Conservation (phyloP, 1,140 invertebrate species). For the Lanistes nyassanus region DNA sequence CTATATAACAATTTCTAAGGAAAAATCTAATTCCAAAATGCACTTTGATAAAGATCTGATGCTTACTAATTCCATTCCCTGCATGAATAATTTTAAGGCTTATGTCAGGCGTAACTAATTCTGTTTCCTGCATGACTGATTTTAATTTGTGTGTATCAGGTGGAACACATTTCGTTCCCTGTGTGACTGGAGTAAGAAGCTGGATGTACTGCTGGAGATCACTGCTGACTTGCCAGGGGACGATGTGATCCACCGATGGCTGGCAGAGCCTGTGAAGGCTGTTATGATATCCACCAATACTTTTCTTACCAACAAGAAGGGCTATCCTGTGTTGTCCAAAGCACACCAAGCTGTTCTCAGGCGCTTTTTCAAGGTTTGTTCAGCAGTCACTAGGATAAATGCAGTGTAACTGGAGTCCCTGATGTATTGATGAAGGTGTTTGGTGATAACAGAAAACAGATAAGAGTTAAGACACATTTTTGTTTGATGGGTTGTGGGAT, state of each 20-base stretch:
- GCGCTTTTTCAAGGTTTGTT: constrained; percentile 59
- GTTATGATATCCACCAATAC: constrained; percentile 84
- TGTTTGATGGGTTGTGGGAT: too few species aligned
- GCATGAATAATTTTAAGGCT: too few species aligned
- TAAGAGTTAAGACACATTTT: too few species aligned
- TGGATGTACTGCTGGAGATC: constrained; percentile 78
- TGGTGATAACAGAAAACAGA: too few species aligned
- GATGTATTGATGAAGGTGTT: too few species aligned
- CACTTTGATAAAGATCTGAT: too few species aligned
- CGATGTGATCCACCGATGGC: constrained; percentile 82
- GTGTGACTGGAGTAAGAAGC: constrained; percentile 79
- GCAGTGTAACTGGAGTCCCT: too few species aligned
- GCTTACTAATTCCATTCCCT: too few species aligned
- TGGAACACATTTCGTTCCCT: constrained; percentile 87
- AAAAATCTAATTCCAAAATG: not conserved
- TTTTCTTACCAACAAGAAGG: constrained; percentile 79
- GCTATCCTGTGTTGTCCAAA: constrained; percentile 89
- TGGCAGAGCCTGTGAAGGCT: constrained; percentile 90
- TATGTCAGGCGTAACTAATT: too few species aligned
- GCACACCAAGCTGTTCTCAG: constrained; percentile 82
- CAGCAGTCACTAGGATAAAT: too few species aligned
- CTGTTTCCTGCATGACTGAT: too few species aligned
- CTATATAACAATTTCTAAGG: too few species aligned
- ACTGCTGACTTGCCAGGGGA: constrained; percentile 76
- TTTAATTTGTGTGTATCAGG: constrained; percentile 68